Evolutionary conservation across 2,888 invertebrate species (phyloP).

Genomic region (Alcis repandata): DNA sequence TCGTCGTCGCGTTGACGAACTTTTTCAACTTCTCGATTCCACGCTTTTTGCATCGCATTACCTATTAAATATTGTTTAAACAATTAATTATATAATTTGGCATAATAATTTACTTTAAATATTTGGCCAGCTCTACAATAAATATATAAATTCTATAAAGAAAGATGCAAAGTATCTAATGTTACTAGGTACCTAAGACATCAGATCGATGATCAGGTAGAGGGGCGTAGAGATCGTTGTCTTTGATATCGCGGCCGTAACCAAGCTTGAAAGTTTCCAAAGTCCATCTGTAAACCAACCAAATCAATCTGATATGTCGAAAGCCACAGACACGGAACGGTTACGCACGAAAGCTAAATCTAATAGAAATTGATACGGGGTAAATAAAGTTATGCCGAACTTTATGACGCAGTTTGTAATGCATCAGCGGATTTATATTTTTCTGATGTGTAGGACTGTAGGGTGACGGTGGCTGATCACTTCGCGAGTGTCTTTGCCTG

Average conservation of each 20-base stretch:
- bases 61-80: conserved; percentile 64
- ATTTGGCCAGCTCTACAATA: background rate
- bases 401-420: background rate
- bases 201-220: conserved; percentile 90
- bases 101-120: too few relatives aligned
- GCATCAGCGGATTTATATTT: too few relatives aligned
- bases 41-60: conserved; percentile 87
- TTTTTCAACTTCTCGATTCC: conserved; percentile 86
- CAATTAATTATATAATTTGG: too few relatives aligned
- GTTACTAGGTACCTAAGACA: conserved; percentile 63
- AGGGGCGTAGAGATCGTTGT: conserved; percentile 89
- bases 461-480: too few relatives aligned
- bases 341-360: background rate
- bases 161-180: too few relatives aligned
- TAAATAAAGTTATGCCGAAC: too few relatives aligned
- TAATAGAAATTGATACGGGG: too few relatives aligned
- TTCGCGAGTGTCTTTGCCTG: background rate
- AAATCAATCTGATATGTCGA: background rate
- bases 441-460: too few relatives aligned
- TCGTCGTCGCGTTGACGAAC: conserved; percentile 48
- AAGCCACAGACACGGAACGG: background rate
- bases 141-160: background rate
- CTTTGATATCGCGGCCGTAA: conserved; percentile 88
- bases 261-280: conserved; percentile 90
- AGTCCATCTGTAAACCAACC: conserved; percentile 87